A percentile compares a stretch with the other conserved stretches of the same genome.
These are phyloP conservation scores for Sinocyclocheilus grahami DNA, from an alignment of 2,113 vertebrate genomes.

Conservation along the genomic window DNA sequence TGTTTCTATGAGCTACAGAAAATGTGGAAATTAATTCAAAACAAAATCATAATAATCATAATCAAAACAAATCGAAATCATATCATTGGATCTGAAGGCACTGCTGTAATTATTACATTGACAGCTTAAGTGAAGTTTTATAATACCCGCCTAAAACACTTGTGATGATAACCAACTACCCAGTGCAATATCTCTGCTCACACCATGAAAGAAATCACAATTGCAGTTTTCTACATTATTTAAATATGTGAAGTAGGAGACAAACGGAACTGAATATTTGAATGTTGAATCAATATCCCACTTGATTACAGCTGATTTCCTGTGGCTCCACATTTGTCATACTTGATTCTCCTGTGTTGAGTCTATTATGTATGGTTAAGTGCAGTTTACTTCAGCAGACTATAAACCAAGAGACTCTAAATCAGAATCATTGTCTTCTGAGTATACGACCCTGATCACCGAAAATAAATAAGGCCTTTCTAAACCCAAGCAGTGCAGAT, in stretches of 20 bases:
- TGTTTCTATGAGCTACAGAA: too few relatives aligned
- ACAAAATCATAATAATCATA: too few relatives aligned
- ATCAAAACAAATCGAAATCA: too few relatives aligned
- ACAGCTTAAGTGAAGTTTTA: too few relatives aligned
- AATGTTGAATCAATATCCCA: constrained; percentile 28
- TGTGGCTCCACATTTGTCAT: constrained; percentile 35
- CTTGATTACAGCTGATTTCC: constrained; percentile 37
- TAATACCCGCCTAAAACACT: not conserved
- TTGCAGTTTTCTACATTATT: constrained; percentile 1
- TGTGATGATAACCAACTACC: not conserved
- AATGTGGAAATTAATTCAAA: too few relatives aligned
- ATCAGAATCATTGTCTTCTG: constrained; percentile 42
- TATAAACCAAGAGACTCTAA: constrained; percentile 44
- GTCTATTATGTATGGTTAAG: constrained; percentile 45
- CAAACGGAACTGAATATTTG: constrained; percentile 17
- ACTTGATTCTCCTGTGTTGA: constrained; percentile 43
- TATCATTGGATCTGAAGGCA: too few relatives aligned
- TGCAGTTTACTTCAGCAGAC: constrained; percentile 41
- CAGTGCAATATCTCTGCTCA: not conserved
- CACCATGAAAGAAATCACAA: not conserved
- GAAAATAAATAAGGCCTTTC: constrained; percentile 49
- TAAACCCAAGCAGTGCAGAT: constrained; percentile 46
- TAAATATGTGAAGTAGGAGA: not conserved
- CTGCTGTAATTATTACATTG: too few relatives aligned
- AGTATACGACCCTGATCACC: constrained; percentile 28